Evolutionary conservation across 2,113 vertebrate species (phyloP), one percentile per base, ranked within the genome.

Genomic region (Chloebia gouldiae): DNA sequence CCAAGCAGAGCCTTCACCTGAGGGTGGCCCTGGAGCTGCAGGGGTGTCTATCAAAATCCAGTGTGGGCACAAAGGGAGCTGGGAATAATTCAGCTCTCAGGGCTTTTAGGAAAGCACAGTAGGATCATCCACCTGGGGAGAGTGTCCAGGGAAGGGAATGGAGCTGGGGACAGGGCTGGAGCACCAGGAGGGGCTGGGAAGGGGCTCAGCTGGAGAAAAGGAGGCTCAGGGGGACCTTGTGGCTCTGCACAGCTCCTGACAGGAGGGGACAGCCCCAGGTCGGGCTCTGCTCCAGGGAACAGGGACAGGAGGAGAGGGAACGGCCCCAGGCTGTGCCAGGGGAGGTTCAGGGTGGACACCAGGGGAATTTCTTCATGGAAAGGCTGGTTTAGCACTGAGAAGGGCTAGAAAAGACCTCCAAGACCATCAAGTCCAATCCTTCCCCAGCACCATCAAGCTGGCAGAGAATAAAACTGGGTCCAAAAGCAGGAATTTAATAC

Each of bases 301-400:
- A 80, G 77, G 50, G 50, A 45, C 50, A 56, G 77, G 40, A 75
- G 17, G 8, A 37, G 61, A 66, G 31, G 39, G 61, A 66, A 45
- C 2, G 0, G 78, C n/a, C 77, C 20, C 63, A 68, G 17, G 28
- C n/a, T 81, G 63, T 13, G 42, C n/a, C n/a, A 39, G 63, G 50
- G 27, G 6, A 47, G 40, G n/a, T 0, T 10, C 8, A 47, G 10
- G 5, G 0, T 31, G 40, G 21, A 21, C 4, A 37, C 2, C 16
- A 54, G 61, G 27, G 8, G 5, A 39, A 47, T 11, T 39, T 57
- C 35, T 28, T 49, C 51, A 3, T 39, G 42, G 0, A 33, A 39
- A 68, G 51, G 13, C 22, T 81, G 42, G 51, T 33, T 37, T 5
- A 31, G n/a, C 13, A 17, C 8, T 81, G 51, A n/a, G 25, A 33